A percentile compares a stretch with the other conserved stretches of the same genome.
Conservation (phyloP, 2,113 vertebrate genomes). For the Megaptera novaeangliae region DNA sequence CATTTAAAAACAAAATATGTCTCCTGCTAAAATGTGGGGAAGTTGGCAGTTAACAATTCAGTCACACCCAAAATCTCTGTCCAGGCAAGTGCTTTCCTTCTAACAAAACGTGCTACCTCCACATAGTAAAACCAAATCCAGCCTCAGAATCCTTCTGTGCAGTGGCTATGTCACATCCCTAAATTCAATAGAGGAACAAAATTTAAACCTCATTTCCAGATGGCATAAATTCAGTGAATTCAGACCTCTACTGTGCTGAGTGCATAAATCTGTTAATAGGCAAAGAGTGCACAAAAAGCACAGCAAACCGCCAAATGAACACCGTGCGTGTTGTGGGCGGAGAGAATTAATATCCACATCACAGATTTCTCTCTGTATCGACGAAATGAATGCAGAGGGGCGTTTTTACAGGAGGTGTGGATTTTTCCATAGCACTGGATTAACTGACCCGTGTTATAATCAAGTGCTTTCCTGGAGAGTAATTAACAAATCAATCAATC, state of each 20-base stretch:
- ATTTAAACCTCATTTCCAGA: constrained; percentile 48
- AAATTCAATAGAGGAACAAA: constrained; percentile 50
- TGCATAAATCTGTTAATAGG: constrained; percentile 14
- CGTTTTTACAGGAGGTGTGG: neutral
- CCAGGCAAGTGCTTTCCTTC: constrained; percentile 35
- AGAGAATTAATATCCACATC: neutral
- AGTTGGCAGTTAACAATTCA: constrained; percentile 29
- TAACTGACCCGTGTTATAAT: neutral
- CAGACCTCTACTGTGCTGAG: neutral
- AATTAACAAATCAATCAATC: constrained; percentile 47
- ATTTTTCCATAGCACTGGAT: neutral
- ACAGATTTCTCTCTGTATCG: neutral
- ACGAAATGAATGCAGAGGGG: neutral
- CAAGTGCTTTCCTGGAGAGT: neutral
- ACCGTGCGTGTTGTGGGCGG: neutral
- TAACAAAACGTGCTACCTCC: constrained; percentile 29
- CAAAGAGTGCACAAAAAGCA: neutral
- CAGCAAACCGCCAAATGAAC: neutral
- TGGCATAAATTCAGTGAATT: constrained; percentile 24
- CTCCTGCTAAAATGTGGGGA: neutral
- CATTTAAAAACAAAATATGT: constrained; percentile 62
- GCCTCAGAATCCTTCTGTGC: neutral
- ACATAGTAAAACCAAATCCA: constrained; percentile 11
- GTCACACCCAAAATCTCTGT: constrained; percentile 32
- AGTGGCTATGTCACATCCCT: constrained; percentile 16